A percentile compares a stretch with the other conserved stretches of the same genome.
These are phyloP conservation scores for Pseudoatta argentina DNA, from an alignment of 1,140 invertebrate genomes.

Conservation along the genomic window DNA sequence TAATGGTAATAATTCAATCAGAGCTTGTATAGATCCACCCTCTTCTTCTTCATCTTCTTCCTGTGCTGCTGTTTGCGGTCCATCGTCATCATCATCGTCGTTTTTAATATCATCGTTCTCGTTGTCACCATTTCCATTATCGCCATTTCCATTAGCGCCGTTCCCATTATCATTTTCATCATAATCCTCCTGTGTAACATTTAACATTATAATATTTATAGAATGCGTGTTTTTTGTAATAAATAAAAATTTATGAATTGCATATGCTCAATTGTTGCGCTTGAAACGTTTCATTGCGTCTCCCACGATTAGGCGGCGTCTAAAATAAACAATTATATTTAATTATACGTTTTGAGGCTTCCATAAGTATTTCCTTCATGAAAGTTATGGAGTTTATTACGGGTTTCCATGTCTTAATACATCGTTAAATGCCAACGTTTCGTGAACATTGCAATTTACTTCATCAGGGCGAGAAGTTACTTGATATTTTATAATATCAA, in stretches of 20 bases:
- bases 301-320: slow-evolving; percentile 60
- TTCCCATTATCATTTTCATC: slow-evolving; percentile 2
- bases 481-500: too few relatives aligned
- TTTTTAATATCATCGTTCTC: not conserved
- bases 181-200: slow-evolving; percentile 48
- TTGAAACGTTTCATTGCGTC: slow-evolving; percentile 74
- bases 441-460: too few relatives aligned
- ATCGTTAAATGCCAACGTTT: too few relatives aligned
- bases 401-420: too few relatives aligned
- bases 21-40: slow-evolving; percentile 77
- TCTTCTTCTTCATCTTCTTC: slow-evolving; percentile 68
- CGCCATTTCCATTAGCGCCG: slow-evolving; percentile 16
- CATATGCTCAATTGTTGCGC: slow-evolving; percentile 71
- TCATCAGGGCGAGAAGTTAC: too few relatives aligned
- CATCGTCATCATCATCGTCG: slow-evolving; percentile 19
- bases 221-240: slow-evolving; percentile 5
- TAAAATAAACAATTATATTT: slow-evolving; percentile 68
- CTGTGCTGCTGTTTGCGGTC: not conserved
- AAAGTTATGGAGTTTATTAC: too few relatives aligned
- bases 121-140: slow-evolving; percentile 8
- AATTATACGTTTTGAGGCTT: too few relatives aligned
- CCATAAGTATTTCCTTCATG: too few relatives aligned
- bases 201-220: slow-evolving; percentile 6
- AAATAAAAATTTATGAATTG: not conserved
- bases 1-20: slow-evolving; percentile 80